These are phyloP conservation scores for Scaptomyza caliginosa DNA, from an alignment of 2,888 invertebrate species.

Conservation along the genomic window DNA sequence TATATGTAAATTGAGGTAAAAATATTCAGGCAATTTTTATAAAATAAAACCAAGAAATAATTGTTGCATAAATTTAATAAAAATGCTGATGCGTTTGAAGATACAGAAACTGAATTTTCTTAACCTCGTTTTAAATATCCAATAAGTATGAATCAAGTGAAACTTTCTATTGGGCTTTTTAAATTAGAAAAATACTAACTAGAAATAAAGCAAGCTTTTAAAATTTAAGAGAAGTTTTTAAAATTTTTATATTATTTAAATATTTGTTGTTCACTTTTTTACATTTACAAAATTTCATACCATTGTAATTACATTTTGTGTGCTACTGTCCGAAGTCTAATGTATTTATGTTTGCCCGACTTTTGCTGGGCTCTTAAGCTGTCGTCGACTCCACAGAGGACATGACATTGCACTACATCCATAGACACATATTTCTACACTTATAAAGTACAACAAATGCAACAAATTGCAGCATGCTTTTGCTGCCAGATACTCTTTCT, in stretches of 20 bases:
- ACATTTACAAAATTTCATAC: slow-evolving; percentile 4
- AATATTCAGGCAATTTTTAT: background rate
- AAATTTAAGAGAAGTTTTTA: background rate
- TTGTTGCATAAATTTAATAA: background rate
- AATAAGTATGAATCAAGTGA: background rate
- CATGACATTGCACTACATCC: slow-evolving; percentile 36
- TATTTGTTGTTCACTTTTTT: background rate
- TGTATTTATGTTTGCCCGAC: slow-evolving; percentile 18
- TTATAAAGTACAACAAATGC: slow-evolving; percentile 13
- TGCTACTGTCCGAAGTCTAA: background rate
- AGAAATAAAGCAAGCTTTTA: background rate
- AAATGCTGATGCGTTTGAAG: background rate
- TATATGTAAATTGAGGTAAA: background rate
- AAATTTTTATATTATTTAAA: background rate
- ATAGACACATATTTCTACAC: slow-evolving; percentile 1
- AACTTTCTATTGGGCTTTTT: background rate
- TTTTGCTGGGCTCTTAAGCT: slow-evolving; percentile 36
- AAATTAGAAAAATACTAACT: background rate
- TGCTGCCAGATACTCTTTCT: slow-evolving; percentile 8
- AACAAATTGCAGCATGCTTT: slow-evolving; percentile 9
- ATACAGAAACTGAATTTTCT: too few species aligned
- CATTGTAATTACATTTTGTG: slow-evolving; percentile 38
- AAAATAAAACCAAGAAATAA: background rate
- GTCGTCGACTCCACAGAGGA: slow-evolving; percentile 24
- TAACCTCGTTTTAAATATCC: background rate